These are phyloP conservation scores for Reticulitermes speratus DNA, from an alignment of 1,140 invertebrate species.

Conservation along the genomic window DNA sequence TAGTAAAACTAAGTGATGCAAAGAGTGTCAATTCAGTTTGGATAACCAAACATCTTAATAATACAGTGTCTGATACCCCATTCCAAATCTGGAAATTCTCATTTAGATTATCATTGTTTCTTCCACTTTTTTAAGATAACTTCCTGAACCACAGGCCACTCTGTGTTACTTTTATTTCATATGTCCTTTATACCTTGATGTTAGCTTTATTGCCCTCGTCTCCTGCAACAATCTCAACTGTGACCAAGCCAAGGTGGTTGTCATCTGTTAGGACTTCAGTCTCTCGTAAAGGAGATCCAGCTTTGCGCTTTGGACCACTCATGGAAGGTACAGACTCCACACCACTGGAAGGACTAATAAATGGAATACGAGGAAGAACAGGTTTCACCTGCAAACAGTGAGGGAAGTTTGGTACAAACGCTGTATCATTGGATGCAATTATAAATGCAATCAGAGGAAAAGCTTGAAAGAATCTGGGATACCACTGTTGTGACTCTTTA, in stretches of 20 bases:
- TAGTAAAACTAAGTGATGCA: no score
- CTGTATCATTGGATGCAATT: no score
- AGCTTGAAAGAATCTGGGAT: no score
- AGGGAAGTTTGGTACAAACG: not conserved
- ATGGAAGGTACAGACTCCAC: not conserved
- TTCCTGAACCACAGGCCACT: no score
- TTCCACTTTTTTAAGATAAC: no score
- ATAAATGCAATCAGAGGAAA: no score
- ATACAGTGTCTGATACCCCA: no score
- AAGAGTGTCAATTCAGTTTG: no score
- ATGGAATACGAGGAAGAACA: constrained; percentile 23
- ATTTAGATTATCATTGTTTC: no score
- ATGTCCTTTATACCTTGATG: constrained; percentile 35
- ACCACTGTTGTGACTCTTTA: no score
- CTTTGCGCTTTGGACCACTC: constrained; percentile 35
- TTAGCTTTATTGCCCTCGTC: constrained; percentile 40
- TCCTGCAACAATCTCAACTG: constrained; percentile 43
- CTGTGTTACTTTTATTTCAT: not conserved
- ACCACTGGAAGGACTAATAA: constrained; percentile 18
- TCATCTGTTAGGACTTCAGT: constrained; percentile 38
- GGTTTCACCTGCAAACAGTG: constrained; percentile 24
- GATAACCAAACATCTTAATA: no score
- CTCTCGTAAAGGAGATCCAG: constrained; percentile 36
- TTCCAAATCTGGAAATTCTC: no score
- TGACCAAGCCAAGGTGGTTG: constrained; percentile 45